phyloP scores from a whole-genome alignment of 2,888 invertebrate genomes.

The Pyrrhia umbra region DNA sequence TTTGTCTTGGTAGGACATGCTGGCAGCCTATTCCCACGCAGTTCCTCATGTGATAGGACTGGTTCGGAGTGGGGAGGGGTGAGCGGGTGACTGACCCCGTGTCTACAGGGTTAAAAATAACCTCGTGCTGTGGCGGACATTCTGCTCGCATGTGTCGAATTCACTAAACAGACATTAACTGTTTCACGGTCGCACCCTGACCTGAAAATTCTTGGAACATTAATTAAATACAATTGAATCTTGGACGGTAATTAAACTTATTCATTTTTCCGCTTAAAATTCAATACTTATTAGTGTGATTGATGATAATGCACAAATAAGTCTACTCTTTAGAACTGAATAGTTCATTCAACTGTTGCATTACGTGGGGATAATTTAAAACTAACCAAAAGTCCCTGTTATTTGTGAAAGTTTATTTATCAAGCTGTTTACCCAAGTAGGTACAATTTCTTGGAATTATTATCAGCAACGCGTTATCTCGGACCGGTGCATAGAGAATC shows the following conservation, averaged over 20 bases:
- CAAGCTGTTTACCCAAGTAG: constrained; percentile 68
- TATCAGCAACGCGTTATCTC: constrained; percentile 79
- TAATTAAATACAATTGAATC: constrained; percentile 36
- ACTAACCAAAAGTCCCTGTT: constrained; percentile 39
- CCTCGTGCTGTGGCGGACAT: constrained; percentile 85
- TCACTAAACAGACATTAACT: constrained; percentile 88
- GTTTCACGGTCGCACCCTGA: constrained; percentile 89
- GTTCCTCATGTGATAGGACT: constrained; percentile 88
- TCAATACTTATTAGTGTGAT: neutral
- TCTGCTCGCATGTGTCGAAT: constrained; percentile 90
- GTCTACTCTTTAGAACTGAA: constrained; percentile 5
- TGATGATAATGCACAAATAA: neutral
- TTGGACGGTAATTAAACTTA: constrained; percentile 14
- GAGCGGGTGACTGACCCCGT: constrained; percentile 88
- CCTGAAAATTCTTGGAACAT: constrained; percentile 83
- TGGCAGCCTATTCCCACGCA: constrained; percentile 87
- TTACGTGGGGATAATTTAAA: constrained; percentile 44
- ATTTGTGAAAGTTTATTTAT: constrained; percentile 66
- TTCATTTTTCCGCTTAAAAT: constrained; percentile 30
- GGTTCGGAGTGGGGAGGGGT: constrained; percentile 86
- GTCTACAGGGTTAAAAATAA: constrained; percentile 89
- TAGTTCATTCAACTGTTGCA: constrained; percentile 43
- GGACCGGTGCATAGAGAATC: constrained; percentile 63
- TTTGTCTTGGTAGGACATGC: constrained; percentile 73
- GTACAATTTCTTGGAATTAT: constrained; percentile 73